Base-by-base conservation (phyloP, 2,888 invertebrate species). In the Epinotia brunnichana region DNA sequence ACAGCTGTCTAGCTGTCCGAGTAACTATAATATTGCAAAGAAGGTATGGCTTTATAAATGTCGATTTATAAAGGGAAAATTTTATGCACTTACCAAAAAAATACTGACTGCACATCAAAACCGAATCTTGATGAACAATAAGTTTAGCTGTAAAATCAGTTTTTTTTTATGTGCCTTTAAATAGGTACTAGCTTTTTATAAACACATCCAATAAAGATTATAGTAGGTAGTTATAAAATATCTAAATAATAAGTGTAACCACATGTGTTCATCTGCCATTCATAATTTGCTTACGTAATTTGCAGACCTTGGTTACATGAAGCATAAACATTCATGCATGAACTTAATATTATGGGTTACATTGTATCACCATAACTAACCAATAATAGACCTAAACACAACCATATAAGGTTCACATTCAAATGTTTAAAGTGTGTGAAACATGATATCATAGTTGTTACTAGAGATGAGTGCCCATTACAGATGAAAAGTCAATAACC, bases 231-330 rank as follows among this genome's bases (percentile, higher is more conserved):
- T n/a, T 48, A 48, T 29, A 44, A 7, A 39, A 53, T 29, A 17
- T 17, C 29, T n/a, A 19, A 4, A 57, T 19, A 51, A 48, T 19
- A 11, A 24, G 39, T 44, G 61, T 68, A 51, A 73, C 71, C 72
- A 62, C 72, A 73, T 57, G 68, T 68, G 72, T 63, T 35, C 72
- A 73, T 56, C n/a, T 68, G 72, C 68, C 68, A 68, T 73, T 57
- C 51, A 51, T 41, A n/a, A 73, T 68, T 72, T 68, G 62, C 72
- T 39, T 57, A 51, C 67, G 68, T 61, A 57, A n/a, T n/a, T n/a
- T 60, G 35, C 62, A 39, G 56, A 54, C 72, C 72, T 72, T 72
- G 72, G 13, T 48, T 41, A 15, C 67, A 54, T 53, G 39, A 44
- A 60, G 35, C 17, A 63, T 39, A 61, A 24, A 56, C 19, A 62